Percentiles rank a stretch among this genome's conserved stretches.
Conservation (phyloP, 2,888 invertebrate genomes). For the Aphidius colemani region DNA sequence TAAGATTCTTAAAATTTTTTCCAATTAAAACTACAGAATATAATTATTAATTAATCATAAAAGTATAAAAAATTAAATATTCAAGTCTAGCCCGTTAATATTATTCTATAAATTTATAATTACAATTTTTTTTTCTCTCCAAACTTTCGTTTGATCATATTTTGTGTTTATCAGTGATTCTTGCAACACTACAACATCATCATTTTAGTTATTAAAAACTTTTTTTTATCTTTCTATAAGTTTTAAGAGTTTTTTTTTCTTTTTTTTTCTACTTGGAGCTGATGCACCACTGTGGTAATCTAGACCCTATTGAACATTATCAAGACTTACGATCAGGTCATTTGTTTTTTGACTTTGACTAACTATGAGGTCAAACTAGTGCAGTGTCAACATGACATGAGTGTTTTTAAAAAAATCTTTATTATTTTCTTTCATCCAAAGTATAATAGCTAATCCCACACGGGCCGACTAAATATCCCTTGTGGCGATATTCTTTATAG, state of each 20-base stretch:
- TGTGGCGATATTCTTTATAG: background rate
- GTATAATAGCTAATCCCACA: conserved; percentile 13
- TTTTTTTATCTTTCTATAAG: no score
- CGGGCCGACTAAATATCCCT: conserved; percentile 10
- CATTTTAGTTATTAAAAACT: no score
- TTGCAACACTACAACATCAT: conserved; percentile 18
- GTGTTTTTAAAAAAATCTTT: background rate
- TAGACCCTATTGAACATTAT: conserved; percentile 53
- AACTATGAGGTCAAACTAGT: conserved; percentile 49
- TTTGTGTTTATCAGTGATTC: conserved; percentile 42
- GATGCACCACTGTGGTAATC: conserved; percentile 49
- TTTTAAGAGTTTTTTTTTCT: no score
- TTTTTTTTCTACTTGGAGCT: conserved; percentile 7
- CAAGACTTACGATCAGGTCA: conserved; percentile 47
- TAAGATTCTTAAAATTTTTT: no score
- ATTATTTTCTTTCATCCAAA: conserved; percentile 8
- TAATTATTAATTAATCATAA: no score
- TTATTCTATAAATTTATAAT: background rate
- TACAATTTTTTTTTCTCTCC: background rate
- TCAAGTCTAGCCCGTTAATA: no score
- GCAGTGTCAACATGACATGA: conserved; percentile 48
- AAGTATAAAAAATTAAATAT: no score
- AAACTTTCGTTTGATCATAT: conserved; percentile 44
- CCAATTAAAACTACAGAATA: no score
- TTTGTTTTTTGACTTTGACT: conserved; percentile 49